Evolutionary conservation across 2,797 vertebrate species (phyloP), one percentile per base, ranked within the genome.

Genomic region (Ambastaia sidthimunki): DNA sequence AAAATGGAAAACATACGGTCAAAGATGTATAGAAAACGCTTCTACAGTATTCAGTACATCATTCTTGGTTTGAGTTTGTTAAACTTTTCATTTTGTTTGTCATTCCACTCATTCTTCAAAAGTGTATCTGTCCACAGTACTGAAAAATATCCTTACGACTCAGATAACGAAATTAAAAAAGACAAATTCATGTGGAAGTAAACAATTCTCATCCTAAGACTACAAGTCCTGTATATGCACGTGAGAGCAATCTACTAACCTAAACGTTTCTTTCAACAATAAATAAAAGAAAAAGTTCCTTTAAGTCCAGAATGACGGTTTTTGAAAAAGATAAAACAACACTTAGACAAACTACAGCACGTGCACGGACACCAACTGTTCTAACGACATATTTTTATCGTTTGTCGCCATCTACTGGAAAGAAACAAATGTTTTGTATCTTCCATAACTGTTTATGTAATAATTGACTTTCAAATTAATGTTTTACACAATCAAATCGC

Each of bases 361-460:
- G 52, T 71, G 80, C 34, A 54, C 9, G 55, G n/a, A n/a, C 15
- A 16, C 2, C 4, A 44, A 44, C 9, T 7, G 23, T 1, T 21
- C 15, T 4, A 74, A 62, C 37, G 48, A 48, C 16, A 52, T 54
- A 67, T 41, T 55, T 59, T 62, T 23, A 66, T 59, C 62, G 55
- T 71, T 74, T 83, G 78, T 62, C 76, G 62, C 85, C 83, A 57
- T 72, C 83, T 54, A 60, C 13, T 73, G 85, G 76, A 19, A 1
- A 44, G 3, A 1, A 18, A 1, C 7, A 31, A 3, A 21, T 21
- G 73, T 66, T 16, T 18, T 1, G 44, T 10, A 31, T 18, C 28
- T 66, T 67, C n/a, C 50, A 55, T 25, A n/a, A 21, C 21, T 47
- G 18, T 41, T 1, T 25, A 48, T 37, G 11, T 72, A 44, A 44